These are phyloP conservation scores for Chymomyza caudatula DNA, from an alignment of 2,888 invertebrate species.

Conservation along the genomic window DNA sequence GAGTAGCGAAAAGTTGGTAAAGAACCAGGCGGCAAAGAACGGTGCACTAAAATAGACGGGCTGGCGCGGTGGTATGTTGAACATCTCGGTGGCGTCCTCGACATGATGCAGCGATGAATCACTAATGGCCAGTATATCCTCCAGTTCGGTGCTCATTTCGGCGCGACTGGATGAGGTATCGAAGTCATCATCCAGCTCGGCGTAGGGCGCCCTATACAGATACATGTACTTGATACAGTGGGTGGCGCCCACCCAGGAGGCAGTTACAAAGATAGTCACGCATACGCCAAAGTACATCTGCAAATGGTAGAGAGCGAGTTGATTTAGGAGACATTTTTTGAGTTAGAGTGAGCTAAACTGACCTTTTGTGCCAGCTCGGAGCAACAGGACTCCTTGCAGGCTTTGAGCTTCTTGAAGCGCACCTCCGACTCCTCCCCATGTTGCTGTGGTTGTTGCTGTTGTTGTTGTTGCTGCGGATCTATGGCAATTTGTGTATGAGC, in stretches of 20 bases:
- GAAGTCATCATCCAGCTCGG: conserved; percentile 65
- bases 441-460: conserved; percentile 46
- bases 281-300: conserved; percentile 94
- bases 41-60: conserved; percentile 87
- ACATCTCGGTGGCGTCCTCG: conserved; percentile 76
- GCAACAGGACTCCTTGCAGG: conserved; percentile 87
- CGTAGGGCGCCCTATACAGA: conserved; percentile 78
- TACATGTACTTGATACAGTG: conserved; percentile 93
- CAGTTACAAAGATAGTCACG: conserved; percentile 91
- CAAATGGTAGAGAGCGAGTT: conserved; percentile 53
- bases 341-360: conserved; percentile 21
- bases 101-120: conserved; percentile 70
- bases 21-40: conserved; percentile 97
- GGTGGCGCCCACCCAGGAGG: conserved; percentile 95
- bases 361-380: conserved; percentile 91
- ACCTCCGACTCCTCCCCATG: conserved; percentile 63
- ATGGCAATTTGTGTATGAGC: conserved; percentile 47
- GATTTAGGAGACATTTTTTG: background rate
- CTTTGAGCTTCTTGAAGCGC: conserved; percentile 74
- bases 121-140: conserved; percentile 69
- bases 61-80: conserved; percentile 74
- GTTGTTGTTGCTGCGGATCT: conserved; percentile 65
- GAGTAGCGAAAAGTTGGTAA: conserved; percentile 92
- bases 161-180: conserved; percentile 56
- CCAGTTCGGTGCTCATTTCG: conserved; percentile 64